Conservation (phyloP, 2,888 invertebrate species). For the Melangyna quadrimaculata region DNA sequence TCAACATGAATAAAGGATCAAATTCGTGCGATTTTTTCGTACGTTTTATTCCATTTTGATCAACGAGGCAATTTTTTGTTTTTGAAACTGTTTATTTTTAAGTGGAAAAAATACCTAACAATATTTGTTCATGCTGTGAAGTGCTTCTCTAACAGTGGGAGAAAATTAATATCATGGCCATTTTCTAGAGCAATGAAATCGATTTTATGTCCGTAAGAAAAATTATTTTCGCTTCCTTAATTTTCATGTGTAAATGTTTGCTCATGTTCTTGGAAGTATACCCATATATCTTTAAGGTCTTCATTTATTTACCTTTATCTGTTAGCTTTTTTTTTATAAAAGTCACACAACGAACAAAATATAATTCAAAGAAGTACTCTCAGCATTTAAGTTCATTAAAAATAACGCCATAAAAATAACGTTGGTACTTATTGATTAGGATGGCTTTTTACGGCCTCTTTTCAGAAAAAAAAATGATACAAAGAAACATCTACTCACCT, state of each 20-base stretch:
- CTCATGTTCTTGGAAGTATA: background rate
- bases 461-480: background rate
- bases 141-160: background rate
- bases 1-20: no score
- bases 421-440: constrained; percentile 57
- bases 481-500: constrained; percentile 74
- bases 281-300: background rate
- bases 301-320: background rate
- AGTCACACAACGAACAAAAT: background rate
- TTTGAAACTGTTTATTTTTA: no score
- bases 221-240: background rate
- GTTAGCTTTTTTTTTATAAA: background rate
- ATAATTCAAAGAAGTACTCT: background rate
- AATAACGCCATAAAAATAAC: constrained; percentile 31
- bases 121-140: no score
- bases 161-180: background rate
- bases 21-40: no score
- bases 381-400: constrained; percentile 11
- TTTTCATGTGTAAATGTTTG: background rate
- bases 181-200: background rate
- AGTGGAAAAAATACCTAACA: no score
- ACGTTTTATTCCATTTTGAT: no score
- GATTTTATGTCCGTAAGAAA: background rate
- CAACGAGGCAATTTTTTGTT: no score
- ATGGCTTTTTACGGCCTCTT: background rate